phyloP scores from a whole-genome alignment of 1,140 invertebrate species.

The Scaptomyza montana region DNA sequence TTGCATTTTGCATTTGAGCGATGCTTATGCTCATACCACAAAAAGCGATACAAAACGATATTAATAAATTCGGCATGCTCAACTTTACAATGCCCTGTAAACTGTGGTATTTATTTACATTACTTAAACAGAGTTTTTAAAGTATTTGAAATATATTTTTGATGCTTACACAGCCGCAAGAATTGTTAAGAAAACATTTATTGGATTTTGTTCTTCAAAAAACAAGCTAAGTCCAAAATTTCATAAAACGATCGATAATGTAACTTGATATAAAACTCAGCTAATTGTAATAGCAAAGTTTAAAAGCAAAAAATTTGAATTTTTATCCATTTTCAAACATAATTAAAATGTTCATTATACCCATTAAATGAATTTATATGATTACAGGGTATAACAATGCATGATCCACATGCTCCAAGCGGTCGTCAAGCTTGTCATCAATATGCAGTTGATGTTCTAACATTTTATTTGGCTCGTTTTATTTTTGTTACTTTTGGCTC shows the following conservation, averaged over 20 bases:
- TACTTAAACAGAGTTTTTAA: too few species aligned
- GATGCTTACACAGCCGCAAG: too few species aligned
- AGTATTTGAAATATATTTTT: too few species aligned
- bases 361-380: background rate
- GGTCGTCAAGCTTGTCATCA: conserved; percentile 44
- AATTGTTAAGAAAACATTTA: too few species aligned
- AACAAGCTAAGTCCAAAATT: too few species aligned
- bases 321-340: too few species aligned
- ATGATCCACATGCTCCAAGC: background rate
- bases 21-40: conserved; percentile 16
- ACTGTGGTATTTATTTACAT: too few species aligned
- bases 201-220: too few species aligned
- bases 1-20: conserved; percentile 40
- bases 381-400: conserved; percentile 15
- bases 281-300: too few species aligned
- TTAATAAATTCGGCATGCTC: background rate
- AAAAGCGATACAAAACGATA: conserved; percentile 18
- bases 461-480: conserved; percentile 34
- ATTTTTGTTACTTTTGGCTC: conserved; percentile 29
- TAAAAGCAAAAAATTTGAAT: too few species aligned
- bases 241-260: too few species aligned
- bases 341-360: background rate
- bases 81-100: conserved; percentile 2
- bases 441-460: conserved; percentile 74
- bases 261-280: too few species aligned